A percentile compares a stretch with the other conserved stretches of the same genome.
Conservation (phyloP, 2,113 vertebrate genomes). For the Callipepla squamata region DNA sequence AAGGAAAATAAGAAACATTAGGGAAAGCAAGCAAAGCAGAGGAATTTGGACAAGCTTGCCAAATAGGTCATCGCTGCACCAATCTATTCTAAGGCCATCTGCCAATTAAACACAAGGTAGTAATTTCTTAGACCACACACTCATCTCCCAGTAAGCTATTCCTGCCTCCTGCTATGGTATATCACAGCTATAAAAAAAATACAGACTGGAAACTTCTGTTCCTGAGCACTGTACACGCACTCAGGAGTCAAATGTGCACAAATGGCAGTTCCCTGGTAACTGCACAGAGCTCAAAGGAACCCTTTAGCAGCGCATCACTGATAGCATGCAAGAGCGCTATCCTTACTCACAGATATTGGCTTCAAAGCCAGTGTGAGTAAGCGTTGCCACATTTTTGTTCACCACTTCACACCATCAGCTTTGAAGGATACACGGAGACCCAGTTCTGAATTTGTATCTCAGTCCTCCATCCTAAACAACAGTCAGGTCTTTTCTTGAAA, state of each 20-base stretch:
- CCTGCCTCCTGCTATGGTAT: background rate
- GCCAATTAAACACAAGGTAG: background rate
- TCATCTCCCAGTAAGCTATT: background rate
- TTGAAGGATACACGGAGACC: background rate
- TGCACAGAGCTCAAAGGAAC: background rate
- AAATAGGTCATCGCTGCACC: conserved; percentile 13
- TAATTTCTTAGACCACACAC: background rate
- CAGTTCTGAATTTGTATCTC: background rate
- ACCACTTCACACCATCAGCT: background rate
- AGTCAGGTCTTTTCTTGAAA: background rate
- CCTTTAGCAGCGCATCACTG: background rate
- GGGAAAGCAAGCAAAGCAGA: background rate
- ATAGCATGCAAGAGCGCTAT: background rate
- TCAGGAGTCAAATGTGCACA: background rate
- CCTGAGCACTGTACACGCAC: background rate
- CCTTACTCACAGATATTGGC: background rate
- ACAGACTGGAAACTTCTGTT: background rate
- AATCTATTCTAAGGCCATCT: background rate
- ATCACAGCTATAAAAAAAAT: accelerated
- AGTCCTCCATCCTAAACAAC: background rate
- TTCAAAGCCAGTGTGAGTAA: accelerated
- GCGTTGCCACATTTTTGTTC: background rate
- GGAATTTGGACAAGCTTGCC: background rate
- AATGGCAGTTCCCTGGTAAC: background rate
- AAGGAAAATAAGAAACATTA: background rate